Conservation (phyloP, 2,797 vertebrate genomes). For the Myripristis murdjan region DNA sequence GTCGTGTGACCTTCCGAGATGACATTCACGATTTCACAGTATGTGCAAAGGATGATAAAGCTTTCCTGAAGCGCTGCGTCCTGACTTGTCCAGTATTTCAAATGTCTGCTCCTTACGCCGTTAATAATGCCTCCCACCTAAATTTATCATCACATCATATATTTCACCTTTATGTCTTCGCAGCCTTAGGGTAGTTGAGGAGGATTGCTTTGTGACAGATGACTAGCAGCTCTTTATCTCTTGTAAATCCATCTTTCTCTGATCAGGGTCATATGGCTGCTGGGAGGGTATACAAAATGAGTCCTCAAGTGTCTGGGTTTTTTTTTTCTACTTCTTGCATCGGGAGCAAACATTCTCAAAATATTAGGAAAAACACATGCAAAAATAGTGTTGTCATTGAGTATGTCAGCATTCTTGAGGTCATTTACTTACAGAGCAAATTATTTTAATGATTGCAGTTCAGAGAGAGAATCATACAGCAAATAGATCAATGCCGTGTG, state of each 20-base stretch:
- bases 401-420: constrained; percentile 47
- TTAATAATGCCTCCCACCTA: constrained; percentile 22
- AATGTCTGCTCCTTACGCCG: not conserved
- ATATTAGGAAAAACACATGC: constrained; percentile 35
- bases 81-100: not conserved
- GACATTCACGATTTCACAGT: not conserved
- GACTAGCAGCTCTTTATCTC: constrained; percentile 28
- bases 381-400: constrained; percentile 32
- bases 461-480: constrained; percentile 66
- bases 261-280: constrained; percentile 39
- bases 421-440: constrained; percentile 59
- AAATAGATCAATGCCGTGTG: constrained; percentile 79
- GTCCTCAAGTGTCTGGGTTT: constrained; percentile 26
- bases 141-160: constrained; percentile 31
- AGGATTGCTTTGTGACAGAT: constrained; percentile 31
- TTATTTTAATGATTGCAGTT: constrained; percentile 76
- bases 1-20: not conserved
- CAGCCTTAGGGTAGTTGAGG: constrained; percentile 29
- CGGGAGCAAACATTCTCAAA: constrained; percentile 37
- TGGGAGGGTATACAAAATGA: constrained; percentile 10
- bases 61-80: not conserved
- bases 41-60: not conserved
- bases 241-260: constrained; percentile 37
- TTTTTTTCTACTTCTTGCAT: constrained; percentile 34
- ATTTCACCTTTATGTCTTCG: constrained; percentile 23